Base-by-base conservation (phyloP, 2,888 invertebrate genomes). In the Helleia helle region DNA sequence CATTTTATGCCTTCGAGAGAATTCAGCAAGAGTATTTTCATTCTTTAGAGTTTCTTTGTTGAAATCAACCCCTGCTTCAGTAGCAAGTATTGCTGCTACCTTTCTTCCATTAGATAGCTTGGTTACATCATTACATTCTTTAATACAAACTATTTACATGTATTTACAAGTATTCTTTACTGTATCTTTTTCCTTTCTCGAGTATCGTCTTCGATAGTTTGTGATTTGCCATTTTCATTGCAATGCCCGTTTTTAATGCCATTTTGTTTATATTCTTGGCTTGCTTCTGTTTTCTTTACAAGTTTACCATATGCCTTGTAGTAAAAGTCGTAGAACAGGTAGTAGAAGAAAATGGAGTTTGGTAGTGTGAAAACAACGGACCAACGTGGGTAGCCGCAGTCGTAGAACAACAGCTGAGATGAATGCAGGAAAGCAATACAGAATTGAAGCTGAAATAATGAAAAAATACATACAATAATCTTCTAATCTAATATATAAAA, bases 281-380 rank as follows among this genome's bases (percentile, higher is more conserved):
- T 31, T 43, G 51, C 42, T 7, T 47, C 38, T 36, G 58, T 66
- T 42, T 66, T 69, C 44, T 65, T 71, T 1, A 48, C 64, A 1
- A 76, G 68, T 46, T 66, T 75, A 1, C 77, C 79, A 66, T 94
- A 94, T 0, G 93, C 89, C 60, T 92, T 90, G 56, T 91, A 91
- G 76, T 97, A 97, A 86, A 97, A 97, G 61, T 96, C 93, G 46
- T 91, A 90, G 84, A 97, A 97, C 48, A 97, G 88, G 65, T 94
- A 90, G 72, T 96, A 94, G 87, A 97, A 97, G 87, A 97, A 93
- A 39, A 96, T 89, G 6, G 94, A 94, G 76, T 97, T 97, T 6
- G 94, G 92, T 12, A 95, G 87, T 38, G 95, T 96, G 72, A 96
- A 92, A 61, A 89, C 87, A 28, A 93, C 88, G 5, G 92, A 89